Evolutionary conservation across 2,888 invertebrate genomes (phyloP).

Genomic region (Antheraea yamamai): DNA sequence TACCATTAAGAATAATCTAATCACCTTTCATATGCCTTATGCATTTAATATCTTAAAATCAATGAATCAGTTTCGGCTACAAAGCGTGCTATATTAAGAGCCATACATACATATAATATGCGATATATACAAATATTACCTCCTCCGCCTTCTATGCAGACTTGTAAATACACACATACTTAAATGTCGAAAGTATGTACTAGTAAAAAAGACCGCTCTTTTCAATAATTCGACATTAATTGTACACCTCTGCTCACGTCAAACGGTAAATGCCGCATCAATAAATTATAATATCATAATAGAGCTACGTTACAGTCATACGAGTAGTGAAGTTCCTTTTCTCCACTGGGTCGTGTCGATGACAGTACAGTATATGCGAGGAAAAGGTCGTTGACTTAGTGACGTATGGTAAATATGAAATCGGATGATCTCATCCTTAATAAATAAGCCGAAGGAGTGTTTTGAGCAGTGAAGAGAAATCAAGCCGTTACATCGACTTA

Average conservation of each 20-base stretch:
- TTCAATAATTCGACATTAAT: too few species aligned
- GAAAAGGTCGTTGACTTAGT: constrained; percentile 6
- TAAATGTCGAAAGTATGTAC: too few species aligned
- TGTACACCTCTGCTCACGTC: background rate
- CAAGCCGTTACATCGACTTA: background rate
- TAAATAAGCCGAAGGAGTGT: background rate
- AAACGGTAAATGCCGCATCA: background rate
- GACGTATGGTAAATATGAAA: constrained; percentile 23
- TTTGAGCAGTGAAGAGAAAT: background rate
- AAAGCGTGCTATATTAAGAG: too few species aligned
- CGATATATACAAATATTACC: too few species aligned
- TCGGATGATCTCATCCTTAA: constrained; percentile 17
- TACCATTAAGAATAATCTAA: too few species aligned
- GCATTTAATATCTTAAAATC: too few species aligned
- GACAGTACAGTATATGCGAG: constrained; percentile 11
- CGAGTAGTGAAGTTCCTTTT: background rate
- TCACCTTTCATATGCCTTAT: too few species aligned
- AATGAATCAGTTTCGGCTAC: too few species aligned
- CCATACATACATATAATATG: too few species aligned
- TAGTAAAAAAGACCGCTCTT: too few species aligned
- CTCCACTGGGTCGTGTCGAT: constrained; percentile 6
- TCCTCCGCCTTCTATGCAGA: too few species aligned
- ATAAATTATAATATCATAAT: background rate
- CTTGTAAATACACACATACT: too few species aligned
- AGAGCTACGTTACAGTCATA: background rate